Base-by-base conservation (phyloP, 2,888 invertebrate genomes). In the Nomada fabriciana region DNA sequence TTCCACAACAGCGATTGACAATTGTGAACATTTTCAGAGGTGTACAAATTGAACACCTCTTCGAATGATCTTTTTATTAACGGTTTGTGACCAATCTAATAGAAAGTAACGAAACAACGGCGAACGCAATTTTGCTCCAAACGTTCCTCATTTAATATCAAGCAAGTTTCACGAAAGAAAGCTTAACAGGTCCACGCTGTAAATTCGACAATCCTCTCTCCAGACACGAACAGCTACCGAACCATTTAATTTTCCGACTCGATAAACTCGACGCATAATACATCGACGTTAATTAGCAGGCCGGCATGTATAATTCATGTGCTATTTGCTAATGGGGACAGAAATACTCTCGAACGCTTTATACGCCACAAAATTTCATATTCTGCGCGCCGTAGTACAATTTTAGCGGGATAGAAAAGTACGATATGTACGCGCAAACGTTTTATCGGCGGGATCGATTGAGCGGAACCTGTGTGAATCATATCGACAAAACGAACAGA, bases 241-340 rank as follows among this genome's bases (percentile, higher is more conserved):
- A 71, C 64, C 77, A 60, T 70, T 83, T 82, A 74, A 83, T 83
- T 83, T 70, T 77, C 73, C 83, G 50, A 70, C 72, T 77, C 74
- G 83, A 83, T 78, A 83, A 78, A 82, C 71, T 53, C 60, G 69
- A 71, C 83, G 57, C 73, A 77, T 68, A 83, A 74, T 70, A 73
- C 77, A 82, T 52, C 63, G 63, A 67, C 25, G 61, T 71, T 84
- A 84, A 84, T 84, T 84, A 84, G 84, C 76, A 65, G 71, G 60
- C 68, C 55, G 68, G 43, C 75, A 84, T 80, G 81, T 84, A 84
- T 81, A 78, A 84, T 82, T 78, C 86, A 83, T 86, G 82, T 86
- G 74, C 80, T 80, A 82, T 81, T 84, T 82, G 77, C 78, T 85
- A 81, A 85, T 76, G 77, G 81, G 85, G 73, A 84, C 84, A 84